Conservation (phyloP, 2,797 vertebrate genomes). For the Nothura maculosa region DNA sequence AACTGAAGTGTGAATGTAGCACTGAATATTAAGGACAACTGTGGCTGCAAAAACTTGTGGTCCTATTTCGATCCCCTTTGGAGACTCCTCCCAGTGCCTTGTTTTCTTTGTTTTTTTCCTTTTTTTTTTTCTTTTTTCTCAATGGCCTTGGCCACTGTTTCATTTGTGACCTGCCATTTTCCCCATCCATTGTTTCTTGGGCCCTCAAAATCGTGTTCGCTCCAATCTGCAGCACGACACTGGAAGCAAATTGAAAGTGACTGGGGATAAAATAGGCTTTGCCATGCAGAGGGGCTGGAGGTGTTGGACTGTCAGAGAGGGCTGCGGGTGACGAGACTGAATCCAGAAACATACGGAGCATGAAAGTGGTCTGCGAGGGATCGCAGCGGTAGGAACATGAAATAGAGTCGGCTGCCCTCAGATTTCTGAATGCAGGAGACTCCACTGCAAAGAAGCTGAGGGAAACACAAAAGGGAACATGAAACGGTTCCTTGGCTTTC, state of each 20-base stretch:
- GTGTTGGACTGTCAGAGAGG: not conserved
- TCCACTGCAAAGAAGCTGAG: not conserved
- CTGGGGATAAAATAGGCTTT: slow-evolving; percentile 51
- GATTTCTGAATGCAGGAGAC: slow-evolving; percentile 5
- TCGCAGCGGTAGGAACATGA: slow-evolving; percentile 40
- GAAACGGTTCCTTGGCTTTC: slow-evolving; percentile 20
- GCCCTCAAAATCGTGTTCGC: slow-evolving; percentile 58
- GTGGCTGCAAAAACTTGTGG: not conserved
- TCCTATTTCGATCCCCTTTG: not conserved
- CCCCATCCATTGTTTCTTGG: not conserved
- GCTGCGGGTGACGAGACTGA: slow-evolving; percentile 18
- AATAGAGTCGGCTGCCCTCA: slow-evolving; percentile 27
- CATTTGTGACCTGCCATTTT: slow-evolving; percentile 19
- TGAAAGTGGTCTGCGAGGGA: slow-evolving; percentile 42
- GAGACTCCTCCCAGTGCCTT: not conserved
- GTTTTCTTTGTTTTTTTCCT: no score
- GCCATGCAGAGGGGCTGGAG: not conserved
- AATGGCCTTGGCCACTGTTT: not conserved
- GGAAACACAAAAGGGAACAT: not conserved
- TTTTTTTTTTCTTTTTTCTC: not conserved
- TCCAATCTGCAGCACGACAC: slow-evolving; percentile 28
- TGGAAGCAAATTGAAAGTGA: slow-evolving; percentile 65
- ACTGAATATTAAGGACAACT: slow-evolving; percentile 26
- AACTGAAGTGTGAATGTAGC: not conserved
- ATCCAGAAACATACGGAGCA: slow-evolving; percentile 42